Base-by-base conservation (phyloP, 2,797 vertebrate genomes). In the Jordanella pulchra region DNA sequence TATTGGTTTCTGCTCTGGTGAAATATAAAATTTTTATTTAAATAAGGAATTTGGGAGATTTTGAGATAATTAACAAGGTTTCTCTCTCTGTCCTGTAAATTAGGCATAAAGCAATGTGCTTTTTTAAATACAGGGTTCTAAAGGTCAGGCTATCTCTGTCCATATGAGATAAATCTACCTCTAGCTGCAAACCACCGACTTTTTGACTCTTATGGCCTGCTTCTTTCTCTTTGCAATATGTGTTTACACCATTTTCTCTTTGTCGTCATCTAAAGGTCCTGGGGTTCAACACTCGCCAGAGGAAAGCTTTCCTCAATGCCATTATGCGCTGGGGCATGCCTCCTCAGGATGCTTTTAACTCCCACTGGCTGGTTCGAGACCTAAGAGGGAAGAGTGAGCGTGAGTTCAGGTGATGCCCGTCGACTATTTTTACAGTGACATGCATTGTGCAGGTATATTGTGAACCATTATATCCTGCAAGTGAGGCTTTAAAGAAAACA, bases 301-400 rank as follows among this genome's bases (percentile, higher is more conserved):
- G 98, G 84, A 99, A 99, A 85, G 98, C 98, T 0, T 99, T 99
- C 89, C 92, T 99, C 65, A 99, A 99, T 0, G 98, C 98, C 75
- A 99, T 99, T 91, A 99, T 99, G 98, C 97, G 98, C 78, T 99
- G 97, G 97, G 98, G 98, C 14, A 99, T 99, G 98, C 98, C 98
- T 0, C 98, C 98, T 10, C 98, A 99, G 92, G 98, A 99, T 0
- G 98, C 98, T 71, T 99, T 99, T 94, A 99, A 98, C 93, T 99
- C 98, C 17, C 97, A 99, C 70, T 99, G 98, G 98, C 95, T 99
- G 79, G 98, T 99, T 53, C 90, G 98, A 53, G 98, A 99, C 85
- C 95, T 99, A 67, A 94, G 97, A 2, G 98, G 98, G 44, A 99
- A 99, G 90, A 99, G 96, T 0, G 98, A 99, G 91, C 97, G 98